Conservation (phyloP, 2,797 vertebrate genomes). For the Scomberomorus guttatus region DNA sequence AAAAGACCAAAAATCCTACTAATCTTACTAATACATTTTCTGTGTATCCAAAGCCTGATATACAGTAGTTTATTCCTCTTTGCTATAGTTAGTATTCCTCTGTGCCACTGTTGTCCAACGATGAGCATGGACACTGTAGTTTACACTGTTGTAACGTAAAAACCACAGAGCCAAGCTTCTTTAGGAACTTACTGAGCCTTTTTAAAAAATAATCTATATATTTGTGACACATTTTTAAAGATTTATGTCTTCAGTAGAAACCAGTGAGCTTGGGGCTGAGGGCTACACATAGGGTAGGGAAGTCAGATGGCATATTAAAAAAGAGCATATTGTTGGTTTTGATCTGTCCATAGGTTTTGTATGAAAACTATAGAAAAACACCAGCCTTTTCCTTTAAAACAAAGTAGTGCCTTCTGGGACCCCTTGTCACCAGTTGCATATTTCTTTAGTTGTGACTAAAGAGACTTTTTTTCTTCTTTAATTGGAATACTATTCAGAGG, state of each 20-base stretch:
- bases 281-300: too few species aligned
- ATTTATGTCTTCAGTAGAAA: background rate
- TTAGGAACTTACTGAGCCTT: background rate
- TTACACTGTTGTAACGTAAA: background rate
- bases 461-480: background rate
- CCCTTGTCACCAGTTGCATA: too few species aligned
- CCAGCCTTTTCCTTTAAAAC: background rate
- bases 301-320: background rate
- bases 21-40: background rate
- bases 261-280: too few species aligned
- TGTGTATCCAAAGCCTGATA: background rate
- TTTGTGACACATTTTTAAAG: background rate
- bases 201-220: too few species aligned
- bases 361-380: background rate
- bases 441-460: background rate
- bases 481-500: background rate
- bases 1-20: constrained; percentile 2
- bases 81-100: background rate
- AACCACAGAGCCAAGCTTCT: background rate
- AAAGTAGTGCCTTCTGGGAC: background rate
- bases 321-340: too few species aligned
- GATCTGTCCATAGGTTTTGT: too few species aligned
- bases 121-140: background rate
- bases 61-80: too few species aligned
- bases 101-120: background rate